These are phyloP conservation scores for Lucilia cuprina DNA, from an alignment of 1,140 invertebrate genomes.

Conservation along the genomic window DNA sequence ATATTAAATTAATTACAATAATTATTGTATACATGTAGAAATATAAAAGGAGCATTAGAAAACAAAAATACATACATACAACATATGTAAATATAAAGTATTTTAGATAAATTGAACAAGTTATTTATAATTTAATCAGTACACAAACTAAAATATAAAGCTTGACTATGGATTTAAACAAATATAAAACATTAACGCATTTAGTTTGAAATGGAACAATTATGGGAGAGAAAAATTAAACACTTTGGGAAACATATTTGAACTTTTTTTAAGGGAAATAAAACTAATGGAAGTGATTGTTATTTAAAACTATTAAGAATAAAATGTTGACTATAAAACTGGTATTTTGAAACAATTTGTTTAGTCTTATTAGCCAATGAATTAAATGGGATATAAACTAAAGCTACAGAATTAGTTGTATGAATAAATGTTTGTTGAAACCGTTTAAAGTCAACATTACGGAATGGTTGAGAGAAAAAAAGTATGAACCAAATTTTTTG, in stretches of 20 bases:
- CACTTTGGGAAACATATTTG: not conserved
- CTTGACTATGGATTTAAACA: not conserved
- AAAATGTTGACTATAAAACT: too few relatives aligned
- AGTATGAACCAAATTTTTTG: too few relatives aligned
- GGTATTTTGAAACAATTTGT: too few relatives aligned
- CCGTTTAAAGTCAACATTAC: too few relatives aligned
- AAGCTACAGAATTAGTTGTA: too few relatives aligned
- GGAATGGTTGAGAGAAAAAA: too few relatives aligned
- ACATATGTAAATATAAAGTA: not conserved
- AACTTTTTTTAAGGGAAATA: too few relatives aligned
- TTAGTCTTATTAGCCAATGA: too few relatives aligned
- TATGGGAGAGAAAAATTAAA: not conserved
- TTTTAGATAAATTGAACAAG: not conserved
- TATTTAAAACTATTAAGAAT: too few relatives aligned
- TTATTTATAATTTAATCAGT: not conserved
- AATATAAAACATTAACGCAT: not conserved
- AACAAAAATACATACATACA: not conserved
- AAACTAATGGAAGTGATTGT: too few relatives aligned
- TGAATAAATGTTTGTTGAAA: too few relatives aligned
- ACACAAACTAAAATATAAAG: not conserved
- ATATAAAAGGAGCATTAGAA: not conserved
- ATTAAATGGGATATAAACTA: too few relatives aligned
- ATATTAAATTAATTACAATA: slow-evolving; percentile 20
- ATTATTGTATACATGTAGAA: not conserved
- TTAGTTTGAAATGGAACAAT: not conserved